Evolutionary conservation across 2,113 vertebrate genomes (phyloP).

Genomic region (Notechis scutatus): DNA sequence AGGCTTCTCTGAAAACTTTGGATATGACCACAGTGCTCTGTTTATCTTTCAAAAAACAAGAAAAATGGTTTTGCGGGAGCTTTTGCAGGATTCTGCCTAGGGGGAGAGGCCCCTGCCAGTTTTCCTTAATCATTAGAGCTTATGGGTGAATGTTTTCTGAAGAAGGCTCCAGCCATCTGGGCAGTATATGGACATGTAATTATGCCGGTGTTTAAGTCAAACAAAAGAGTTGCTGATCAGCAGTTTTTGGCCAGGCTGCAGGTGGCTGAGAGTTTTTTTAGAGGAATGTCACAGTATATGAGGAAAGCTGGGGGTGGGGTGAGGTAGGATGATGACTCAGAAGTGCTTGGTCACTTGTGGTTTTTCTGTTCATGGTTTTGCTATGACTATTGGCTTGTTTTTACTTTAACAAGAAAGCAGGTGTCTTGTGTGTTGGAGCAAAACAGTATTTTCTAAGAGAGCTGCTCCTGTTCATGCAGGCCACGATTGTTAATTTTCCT

Average conservation of each 20-base stretch:
- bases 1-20: slow-evolving; percentile 17
- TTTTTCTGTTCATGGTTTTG: slow-evolving; percentile 79
- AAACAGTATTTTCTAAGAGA: slow-evolving; percentile 20
- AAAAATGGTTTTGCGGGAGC: slow-evolving; percentile 62
- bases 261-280: slow-evolving; percentile 66
- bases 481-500: neutral
- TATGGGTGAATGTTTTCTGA: slow-evolving; percentile 51
- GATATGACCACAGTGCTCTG: slow-evolving; percentile 26
- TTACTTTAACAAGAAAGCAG: slow-evolving; percentile 68
- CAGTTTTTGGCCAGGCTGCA: slow-evolving; percentile 57
- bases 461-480: slow-evolving; percentile 12
- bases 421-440: slow-evolving; percentile 63
- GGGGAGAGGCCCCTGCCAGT: slow-evolving; percentile 60
- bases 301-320: slow-evolving; percentile 18
- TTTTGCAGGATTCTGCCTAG: slow-evolving; percentile 61
- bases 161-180: slow-evolving; percentile 60
- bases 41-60: slow-evolving; percentile 10
- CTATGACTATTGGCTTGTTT: slow-evolving; percentile 73
- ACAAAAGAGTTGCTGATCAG: slow-evolving; percentile 57
- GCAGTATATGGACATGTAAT: slow-evolving; percentile 49
- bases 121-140: slow-evolving; percentile 62
- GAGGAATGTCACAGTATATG: slow-evolving; percentile 60
- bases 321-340: slow-evolving; percentile 67
- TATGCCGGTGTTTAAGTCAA: slow-evolving; percentile 41
- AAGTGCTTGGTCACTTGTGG: slow-evolving; percentile 75